phyloP scores from a whole-genome alignment of 2,113 vertebrate species.

The Lepus americanus region DNA sequence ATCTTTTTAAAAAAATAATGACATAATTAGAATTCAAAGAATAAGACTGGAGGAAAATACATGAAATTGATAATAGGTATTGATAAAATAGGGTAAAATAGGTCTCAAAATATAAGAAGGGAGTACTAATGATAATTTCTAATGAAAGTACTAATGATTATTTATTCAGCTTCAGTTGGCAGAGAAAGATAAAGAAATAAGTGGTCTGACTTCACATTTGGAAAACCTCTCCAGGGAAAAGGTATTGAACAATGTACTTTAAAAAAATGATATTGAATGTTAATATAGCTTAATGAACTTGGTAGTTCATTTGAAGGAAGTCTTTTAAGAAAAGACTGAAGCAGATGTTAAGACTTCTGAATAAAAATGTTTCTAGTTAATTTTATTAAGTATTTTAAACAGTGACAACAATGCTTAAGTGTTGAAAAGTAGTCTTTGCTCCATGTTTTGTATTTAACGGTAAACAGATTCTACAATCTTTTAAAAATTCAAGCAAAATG shows the following conservation, averaged over 20 bases:
- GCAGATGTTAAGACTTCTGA: neutral
- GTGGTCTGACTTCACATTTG: constrained; percentile 91
- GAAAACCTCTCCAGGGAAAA: constrained; percentile 91
- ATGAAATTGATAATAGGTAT: neutral
- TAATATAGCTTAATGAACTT: constrained; percentile 37
- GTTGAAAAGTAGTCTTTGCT: neutral
- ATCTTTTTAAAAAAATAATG: neutral
- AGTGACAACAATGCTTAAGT: constrained; percentile 6
- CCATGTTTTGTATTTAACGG: constrained; percentile 27
- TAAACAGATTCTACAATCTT: neutral
- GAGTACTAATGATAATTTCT: neutral
- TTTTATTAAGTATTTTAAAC: constrained; percentile 20
- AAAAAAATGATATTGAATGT: neutral
- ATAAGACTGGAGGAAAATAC: neutral
- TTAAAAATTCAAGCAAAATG: constrained; percentile 35
- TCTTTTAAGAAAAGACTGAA: neutral
- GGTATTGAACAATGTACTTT: constrained; percentile 84
- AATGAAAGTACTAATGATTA: constrained; percentile 55
- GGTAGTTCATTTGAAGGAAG: neutral
- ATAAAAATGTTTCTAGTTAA: neutral
- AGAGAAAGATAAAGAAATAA: constrained; percentile 95
- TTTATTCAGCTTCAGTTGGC: constrained; percentile 92
- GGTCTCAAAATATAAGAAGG: neutral
- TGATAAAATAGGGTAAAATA: neutral
- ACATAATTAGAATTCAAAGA: constrained; percentile 45